These are phyloP conservation scores for Fistularia commersonii DNA, from an alignment of 2,797 vertebrate genomes.

Conservation along the genomic window DNA sequence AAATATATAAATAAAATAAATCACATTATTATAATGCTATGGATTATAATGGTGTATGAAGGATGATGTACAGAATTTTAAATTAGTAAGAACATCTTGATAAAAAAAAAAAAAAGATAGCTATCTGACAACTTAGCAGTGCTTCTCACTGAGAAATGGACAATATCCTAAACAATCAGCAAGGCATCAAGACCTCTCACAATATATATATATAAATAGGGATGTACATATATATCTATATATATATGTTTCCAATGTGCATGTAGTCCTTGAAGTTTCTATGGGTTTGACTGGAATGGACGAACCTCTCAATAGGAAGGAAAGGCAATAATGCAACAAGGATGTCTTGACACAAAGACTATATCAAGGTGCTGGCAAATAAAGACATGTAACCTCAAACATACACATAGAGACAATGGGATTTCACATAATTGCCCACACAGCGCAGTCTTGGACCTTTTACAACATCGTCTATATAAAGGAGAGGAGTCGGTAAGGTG, in stretches of 20 bases:
- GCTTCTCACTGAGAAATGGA: conserved; percentile 30
- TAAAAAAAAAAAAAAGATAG: conserved; percentile 21
- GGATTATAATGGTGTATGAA: conserved; percentile 1
- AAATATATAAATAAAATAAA: neutral
- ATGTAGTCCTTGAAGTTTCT: conserved; percentile 45
- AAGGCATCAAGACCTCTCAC: conserved; percentile 24
- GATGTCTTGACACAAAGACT: conserved; percentile 14
- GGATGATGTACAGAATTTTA: conserved; percentile 25
- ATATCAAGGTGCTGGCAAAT: conserved; percentile 11
- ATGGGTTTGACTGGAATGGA: conserved; percentile 39
- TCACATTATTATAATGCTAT: neutral
- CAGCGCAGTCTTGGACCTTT: conserved; percentile 20
- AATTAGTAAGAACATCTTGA: no score
- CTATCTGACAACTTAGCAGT: conserved; percentile 50
- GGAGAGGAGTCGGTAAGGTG: conserved; percentile 29
- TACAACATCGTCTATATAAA: conserved; percentile 52
- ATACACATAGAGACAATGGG: conserved; percentile 6
- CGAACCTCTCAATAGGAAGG: conserved; percentile 28
- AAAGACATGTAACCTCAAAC: neutral
- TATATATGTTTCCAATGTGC: conserved; percentile 24
- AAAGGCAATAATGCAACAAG: conserved; percentile 20
- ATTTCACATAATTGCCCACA: conserved; percentile 25
- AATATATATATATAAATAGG: conserved; percentile 13
- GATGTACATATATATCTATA: neutral
- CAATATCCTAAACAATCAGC: conserved; percentile 16